Base-by-base conservation (phyloP, 2,113 vertebrate species). In the Pseudopodoces humilis region DNA sequence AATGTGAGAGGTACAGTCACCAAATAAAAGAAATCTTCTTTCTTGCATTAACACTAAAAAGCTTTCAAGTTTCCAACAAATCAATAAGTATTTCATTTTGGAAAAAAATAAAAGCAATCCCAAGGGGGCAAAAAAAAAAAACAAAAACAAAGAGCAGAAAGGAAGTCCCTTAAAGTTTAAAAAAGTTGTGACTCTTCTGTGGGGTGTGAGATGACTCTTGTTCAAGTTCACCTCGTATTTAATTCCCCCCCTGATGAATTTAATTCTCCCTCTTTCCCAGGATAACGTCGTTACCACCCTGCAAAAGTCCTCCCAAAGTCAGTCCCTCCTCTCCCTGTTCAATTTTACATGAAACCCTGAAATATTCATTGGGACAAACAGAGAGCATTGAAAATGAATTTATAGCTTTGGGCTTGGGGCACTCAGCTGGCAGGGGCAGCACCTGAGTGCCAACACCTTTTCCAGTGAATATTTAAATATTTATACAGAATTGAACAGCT, bases 301-400 rank as follows among this genome's bases (percentile, higher is more conserved):
- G 62, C 87, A 79, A 20, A 15, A 53, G 39, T 75, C 33, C 49
- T 84, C 65, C 79, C 74, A 21, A 72, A 77, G 47, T 28, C 55
- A 71, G 39, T 22, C 18, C 18, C 21, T 75, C 69, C 30, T 68
- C 70, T 15, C 10, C 6, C 53, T 85, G 25, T 8, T 94, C 56
- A 87, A 52, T 88, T 91, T 94, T 83, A 85, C 62, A 92, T 43
- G 68, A 69, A 83, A 69, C 11, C 13, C 70, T 93, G 84, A 93
- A 95, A 96, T 91, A 94, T 88, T 95, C 53, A 96, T 65, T 83
- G 74, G 50, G 77, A 88, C 85, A 95, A 94, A 93, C 20, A 88
- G 65, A 74, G 39, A 92, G 55, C 6, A 0, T 25, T 43, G 63
- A 72, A 88, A 93, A 77, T 0, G 6, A 93, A 47, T 65, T 86